Evolutionary conservation across 1,140 invertebrate species (phyloP), one percentile per base, ranked within the genome.

Genomic region (Solenopsis fugax): DNA sequence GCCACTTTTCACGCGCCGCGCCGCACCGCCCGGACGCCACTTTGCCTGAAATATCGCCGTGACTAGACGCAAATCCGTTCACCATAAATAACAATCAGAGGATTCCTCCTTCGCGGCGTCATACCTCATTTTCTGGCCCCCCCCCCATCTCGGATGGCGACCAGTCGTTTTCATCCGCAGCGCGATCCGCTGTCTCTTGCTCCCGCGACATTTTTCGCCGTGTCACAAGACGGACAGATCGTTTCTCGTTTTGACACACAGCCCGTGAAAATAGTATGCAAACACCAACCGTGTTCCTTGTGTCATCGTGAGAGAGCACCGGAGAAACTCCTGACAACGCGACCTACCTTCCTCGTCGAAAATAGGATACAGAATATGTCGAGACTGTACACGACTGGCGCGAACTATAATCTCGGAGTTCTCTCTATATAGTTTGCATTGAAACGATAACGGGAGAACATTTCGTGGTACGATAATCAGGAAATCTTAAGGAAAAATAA

Each of bases 1-100:
- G 41, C 75, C 76, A 37, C 78, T 91, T 91, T 91, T 91, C 90
- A 85, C 69, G 78, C 54, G 64, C 29, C 29, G 29, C 29, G 2
- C 29, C 29, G 48, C 60, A 34, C 60, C 71, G 60, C 67, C 56
- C 80, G 81, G 67, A 76, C 58, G 82, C 88, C 90, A 90, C 78
- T 92, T 92, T 82, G 52, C 50, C 81, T 91, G 90, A 92, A 91
- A 92, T 92, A 92, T 92, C 75, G 65, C 85, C 91, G 50, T 91
- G 91, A 90, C 88, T 92, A 85, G 91, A 92, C 88, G 75, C 85
- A 78, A 92, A 90, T 91, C 75, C 91, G 87, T 85, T 60, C 37
- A 86, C 75, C 91, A 91, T 92, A 91, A 89, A 92, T 92, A 91
- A 91, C 91, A 87, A 92, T 89, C 87, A 75, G 76, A 50, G 21